Base-by-base conservation (phyloP, 2,113 vertebrate species). In the Atlantisia rogersi region DNA sequence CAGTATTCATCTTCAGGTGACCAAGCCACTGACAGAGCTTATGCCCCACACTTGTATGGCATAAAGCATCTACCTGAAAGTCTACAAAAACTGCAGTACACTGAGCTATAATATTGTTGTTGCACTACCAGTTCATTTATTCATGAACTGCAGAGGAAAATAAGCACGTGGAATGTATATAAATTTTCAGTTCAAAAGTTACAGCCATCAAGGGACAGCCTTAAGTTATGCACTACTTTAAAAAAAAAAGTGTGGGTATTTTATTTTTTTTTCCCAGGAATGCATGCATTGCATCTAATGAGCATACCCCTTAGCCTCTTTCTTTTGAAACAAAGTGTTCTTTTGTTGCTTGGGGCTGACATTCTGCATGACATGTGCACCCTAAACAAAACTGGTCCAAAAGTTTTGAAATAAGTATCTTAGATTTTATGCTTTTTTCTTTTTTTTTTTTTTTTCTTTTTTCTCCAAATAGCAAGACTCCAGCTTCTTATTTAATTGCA, bases 101-200 rank as follows among this genome's bases (percentile, higher is more conserved):
- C 46, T 73, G 78, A 74, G 62, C 60, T 81, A 10, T 35, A 71
- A 81, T 52, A 42, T 53, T 93, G 80, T 64, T 94, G 48, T 88
- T 96, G 65, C 74, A 82, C 77, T 55, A 88, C 13, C 62, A 89
- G 86, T 94, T 96, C 96, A 95, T 95, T 94, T 96, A 97, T 96
- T 96, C 94, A 96, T 96, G 94, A 95, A 92, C 77, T 91, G 92
- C 90, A 89, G 90, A 94, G 92, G 63, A 94, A 97, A 96, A 97
- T 85, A 97, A 94, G 94, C 88, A 85, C n/a, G 46, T 85, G 92
- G 78, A 95, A 91, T 87, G 95, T 77, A 32, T 96, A 92, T 84
- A 90, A 95, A 94, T 94, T 89, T 73, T 56, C 74, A 89, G 94
- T 95, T 96, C 94, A 96, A 88, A 96, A 94, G 92, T 94, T 96